Conservation (phyloP, 1,140 invertebrate species). For the Microplitis demolitor region DNA sequence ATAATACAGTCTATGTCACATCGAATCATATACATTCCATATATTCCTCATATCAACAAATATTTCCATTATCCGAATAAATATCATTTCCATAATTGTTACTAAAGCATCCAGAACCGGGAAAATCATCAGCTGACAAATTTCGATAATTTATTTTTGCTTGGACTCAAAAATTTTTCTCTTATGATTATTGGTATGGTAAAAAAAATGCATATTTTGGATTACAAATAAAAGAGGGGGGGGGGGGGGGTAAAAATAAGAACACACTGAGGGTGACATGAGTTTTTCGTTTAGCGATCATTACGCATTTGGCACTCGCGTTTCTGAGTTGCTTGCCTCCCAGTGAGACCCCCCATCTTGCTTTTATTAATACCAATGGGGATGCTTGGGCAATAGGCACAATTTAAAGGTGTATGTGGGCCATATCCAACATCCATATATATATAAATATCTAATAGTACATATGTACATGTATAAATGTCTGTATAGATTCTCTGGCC, state of each 20-base stretch:
- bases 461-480: constrained; percentile 39
- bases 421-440: constrained; percentile 10
- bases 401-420: constrained; percentile 31
- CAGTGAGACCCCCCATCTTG: constrained; percentile 56
- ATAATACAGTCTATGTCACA: too few species aligned
- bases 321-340: constrained; percentile 48
- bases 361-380: constrained; percentile 54
- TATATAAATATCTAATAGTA: constrained; percentile 8
- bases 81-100: too few species aligned
- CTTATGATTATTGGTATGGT: too few species aligned
- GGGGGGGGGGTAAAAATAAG: neutral
- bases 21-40: too few species aligned
- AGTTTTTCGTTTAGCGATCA: constrained; percentile 51
- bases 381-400: constrained; percentile 37
- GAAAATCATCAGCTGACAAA: too few species aligned
- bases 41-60: too few species aligned
- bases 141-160: too few species aligned
- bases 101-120: too few species aligned
- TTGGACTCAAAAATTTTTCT: too few species aligned
- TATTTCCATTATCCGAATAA: too few species aligned
- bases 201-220: neutral
- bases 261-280: constrained; percentile 24
- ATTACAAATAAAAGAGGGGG: neutral
- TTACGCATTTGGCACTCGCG: constrained; percentile 56
- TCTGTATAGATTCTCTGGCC: constrained; percentile 34